Conservation (phyloP, 2,797 vertebrate genomes). For the Myotis daubentonii region DNA sequence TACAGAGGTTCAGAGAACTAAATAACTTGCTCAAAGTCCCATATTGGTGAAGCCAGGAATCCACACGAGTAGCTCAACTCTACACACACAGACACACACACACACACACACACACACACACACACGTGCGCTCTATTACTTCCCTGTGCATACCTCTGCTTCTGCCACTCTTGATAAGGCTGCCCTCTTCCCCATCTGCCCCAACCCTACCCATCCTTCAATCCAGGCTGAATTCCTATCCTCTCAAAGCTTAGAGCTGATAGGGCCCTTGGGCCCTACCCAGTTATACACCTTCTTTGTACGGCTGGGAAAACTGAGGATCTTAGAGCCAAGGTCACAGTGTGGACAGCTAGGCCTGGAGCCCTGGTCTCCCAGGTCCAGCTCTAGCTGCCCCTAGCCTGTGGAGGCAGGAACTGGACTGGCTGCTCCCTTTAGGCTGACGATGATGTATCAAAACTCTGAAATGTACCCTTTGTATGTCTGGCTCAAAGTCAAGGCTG, state of each 20-base stretch:
- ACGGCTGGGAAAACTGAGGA: background rate
- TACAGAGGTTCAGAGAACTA: background rate
- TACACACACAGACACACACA: background rate
- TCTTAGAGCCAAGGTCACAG: background rate
- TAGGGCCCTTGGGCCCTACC: background rate
- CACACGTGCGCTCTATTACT: too few relatives aligned
- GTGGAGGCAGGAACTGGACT: background rate
- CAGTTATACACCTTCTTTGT: background rate
- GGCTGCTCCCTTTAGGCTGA: background rate
- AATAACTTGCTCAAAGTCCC: background rate
- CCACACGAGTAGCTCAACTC: background rate
- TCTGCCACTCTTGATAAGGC: background rate
- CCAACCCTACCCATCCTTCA: background rate
- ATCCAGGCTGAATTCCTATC: background rate
- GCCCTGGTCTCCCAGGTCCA: background rate
- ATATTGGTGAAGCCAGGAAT: background rate
- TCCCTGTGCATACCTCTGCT: background rate
- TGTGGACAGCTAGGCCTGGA: background rate
- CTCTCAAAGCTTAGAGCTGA: background rate
- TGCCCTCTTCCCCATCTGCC: background rate
- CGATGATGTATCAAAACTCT: constrained; percentile 45
- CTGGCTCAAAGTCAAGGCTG: constrained; percentile 52
- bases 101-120: too few relatives aligned
- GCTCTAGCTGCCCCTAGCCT: background rate
- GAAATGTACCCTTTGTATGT: background rate